Base-by-base conservation (phyloP, 2,888 invertebrate species). In the Parnassius mnemosyne region DNA sequence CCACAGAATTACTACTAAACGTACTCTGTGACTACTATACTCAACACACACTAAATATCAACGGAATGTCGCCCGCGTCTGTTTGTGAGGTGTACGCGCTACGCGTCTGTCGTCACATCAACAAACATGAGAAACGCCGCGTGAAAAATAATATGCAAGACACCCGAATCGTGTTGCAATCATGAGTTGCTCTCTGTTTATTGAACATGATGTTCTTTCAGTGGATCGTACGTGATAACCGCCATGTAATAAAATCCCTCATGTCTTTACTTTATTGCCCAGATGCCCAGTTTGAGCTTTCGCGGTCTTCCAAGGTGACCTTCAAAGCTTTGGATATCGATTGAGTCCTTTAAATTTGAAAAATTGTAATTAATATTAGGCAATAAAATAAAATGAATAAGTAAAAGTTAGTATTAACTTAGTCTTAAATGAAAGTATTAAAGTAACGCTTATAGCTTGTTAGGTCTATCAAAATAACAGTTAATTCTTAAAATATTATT, bases 301-400 rank as follows among this genome's bases (percentile, higher is more conserved):
- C 83, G 79, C 87, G 85, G 80, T 75, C 69, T 68, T 71, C 72
- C 82, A 89, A 90, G 89, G 89, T 90, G 89, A 87, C 89, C 87
- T 87, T 84, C 79, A 81, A 70, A 68, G 65, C 61, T 67, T 65
- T 60, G 50, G 61, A 71, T 74, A 82, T 84, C 79, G 71, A 83
- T 84, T 72, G 73, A 71, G 66, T 55, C 57, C 58, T 61, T 20
- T 20, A 2, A 20, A 20, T 20, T 20, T 20, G 20, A 3, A 52
- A 34, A 34, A 34, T 34, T 34, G 34, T 50, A 16, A 20, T 20
- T 5, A 11, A 16, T 10, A 20, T 20, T 20, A 50, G 3, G n/a
- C 20, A 9, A 16, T 20, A 13, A 1, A 49, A 13, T 13, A 5
- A 49, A 16, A n/a, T 49, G 3, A 13, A n/a, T 7, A 5, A 13